Percentiles rank a stretch among this genome's conserved stretches.
Evolutionary conservation across 2,888 invertebrate genomes (phyloP).

Genomic region (Ectropis crepuscularia): DNA sequence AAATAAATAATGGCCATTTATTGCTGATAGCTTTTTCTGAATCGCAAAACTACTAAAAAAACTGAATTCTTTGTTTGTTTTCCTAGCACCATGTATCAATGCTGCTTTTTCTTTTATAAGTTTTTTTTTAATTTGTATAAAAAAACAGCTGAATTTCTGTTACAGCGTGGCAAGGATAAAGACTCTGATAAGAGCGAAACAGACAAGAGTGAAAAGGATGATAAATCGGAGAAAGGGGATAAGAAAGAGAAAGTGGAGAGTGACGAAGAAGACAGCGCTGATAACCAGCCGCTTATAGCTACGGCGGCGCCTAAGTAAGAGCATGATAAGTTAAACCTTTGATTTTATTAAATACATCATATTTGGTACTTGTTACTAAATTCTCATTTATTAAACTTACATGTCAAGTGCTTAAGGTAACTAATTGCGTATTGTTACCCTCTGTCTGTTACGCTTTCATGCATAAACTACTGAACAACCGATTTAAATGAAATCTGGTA

Average conservation of each 20-base stretch:
- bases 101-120: no score
- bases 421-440: no score
- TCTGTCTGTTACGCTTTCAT: no score
- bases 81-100: no score
- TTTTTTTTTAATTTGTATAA: no score
- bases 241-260: constrained; percentile 74
- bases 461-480: no score
- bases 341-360: not conserved
- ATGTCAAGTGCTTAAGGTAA: no score
- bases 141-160: constrained; percentile 12
- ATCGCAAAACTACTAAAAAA: no score
- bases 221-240: constrained; percentile 65
- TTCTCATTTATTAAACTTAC: not conserved
- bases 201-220: constrained; percentile 74
- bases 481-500: no score
- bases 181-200: constrained; percentile 80
- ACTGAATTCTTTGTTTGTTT: no score
- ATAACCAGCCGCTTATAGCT: constrained; percentile 75
- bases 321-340: not conserved
- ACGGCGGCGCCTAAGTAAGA: constrained; percentile 74
- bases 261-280: constrained; percentile 79
- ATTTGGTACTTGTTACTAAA: not conserved
- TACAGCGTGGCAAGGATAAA: constrained; percentile 71
- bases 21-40: no score
- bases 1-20: no score